Conservation (phyloP, 2,888 invertebrate genomes). For the Protonemura montana region DNA sequence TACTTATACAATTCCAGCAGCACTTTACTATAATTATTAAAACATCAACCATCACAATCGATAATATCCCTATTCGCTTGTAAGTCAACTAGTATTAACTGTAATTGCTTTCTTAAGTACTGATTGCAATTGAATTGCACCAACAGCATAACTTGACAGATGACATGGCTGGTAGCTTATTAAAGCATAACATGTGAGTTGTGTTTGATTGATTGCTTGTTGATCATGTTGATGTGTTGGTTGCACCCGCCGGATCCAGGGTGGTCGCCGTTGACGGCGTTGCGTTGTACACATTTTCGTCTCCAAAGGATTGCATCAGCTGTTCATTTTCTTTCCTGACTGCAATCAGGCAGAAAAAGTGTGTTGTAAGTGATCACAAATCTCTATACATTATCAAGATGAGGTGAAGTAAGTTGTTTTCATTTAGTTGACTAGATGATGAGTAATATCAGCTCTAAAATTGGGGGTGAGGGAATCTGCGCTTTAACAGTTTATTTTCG, state of each 20-base stretch:
- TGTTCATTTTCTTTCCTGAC: constrained; percentile 17
- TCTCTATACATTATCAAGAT: neutral
- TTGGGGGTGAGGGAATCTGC: no score
- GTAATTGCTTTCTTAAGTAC: neutral
- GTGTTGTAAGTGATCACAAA: neutral
- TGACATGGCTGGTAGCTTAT: neutral
- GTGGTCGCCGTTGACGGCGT: neutral
- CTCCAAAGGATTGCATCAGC: neutral
- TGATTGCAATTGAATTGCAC: neutral
- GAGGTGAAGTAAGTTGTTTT: no score
- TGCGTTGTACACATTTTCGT: neutral
- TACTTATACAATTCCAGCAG: neutral
- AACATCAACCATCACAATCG: neutral
- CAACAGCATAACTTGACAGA: neutral
- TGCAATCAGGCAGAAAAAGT: neutral
- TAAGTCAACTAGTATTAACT: neutral
- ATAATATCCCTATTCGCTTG: neutral
- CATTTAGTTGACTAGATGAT: no score
- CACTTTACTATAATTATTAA: neutral
- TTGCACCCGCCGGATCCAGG: neutral
- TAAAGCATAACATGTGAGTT: neutral
- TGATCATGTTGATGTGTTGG: neutral
- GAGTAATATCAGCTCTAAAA: no score
- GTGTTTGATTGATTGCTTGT: neutral
- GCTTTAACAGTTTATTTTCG: no score